Conservation (phyloP, 2,113 vertebrate species). For the Gymnogyps californianus region DNA sequence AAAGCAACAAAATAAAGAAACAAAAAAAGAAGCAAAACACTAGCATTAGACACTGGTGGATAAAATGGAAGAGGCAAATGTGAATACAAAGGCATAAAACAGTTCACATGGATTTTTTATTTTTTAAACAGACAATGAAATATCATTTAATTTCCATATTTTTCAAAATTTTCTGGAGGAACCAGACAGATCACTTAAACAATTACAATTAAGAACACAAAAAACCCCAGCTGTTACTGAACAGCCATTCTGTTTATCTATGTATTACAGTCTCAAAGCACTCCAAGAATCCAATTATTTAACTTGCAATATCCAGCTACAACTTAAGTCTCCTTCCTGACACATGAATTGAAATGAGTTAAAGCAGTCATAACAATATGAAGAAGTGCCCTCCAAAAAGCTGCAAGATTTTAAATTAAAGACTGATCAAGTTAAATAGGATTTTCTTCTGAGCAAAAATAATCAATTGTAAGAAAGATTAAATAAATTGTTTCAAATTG, state of each 20-base stretch:
- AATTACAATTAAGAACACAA: neutral
- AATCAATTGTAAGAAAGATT: neutral
- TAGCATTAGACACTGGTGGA: constrained; percentile 74
- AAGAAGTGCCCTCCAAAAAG: neutral
- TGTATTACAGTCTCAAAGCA: neutral
- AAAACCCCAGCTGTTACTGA: neutral
- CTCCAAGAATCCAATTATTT: neutral
- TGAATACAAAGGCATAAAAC: constrained; percentile 59
- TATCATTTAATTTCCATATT: neutral
- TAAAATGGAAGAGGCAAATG: constrained; percentile 67
- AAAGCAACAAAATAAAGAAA: constrained; percentile 76
- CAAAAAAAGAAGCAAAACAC: constrained; percentile 72
- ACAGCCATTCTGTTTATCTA: neutral
- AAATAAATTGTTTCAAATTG: neutral
- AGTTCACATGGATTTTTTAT: neutral
- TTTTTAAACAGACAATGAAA: neutral
- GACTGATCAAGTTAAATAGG: neutral
- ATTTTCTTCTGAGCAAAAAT: neutral
- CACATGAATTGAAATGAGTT: neutral
- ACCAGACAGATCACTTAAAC: neutral
- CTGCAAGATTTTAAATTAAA: neutral
- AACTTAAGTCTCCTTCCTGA: neutral
- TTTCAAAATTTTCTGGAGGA: neutral
- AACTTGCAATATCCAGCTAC: neutral
- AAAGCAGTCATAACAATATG: neutral